A percentile compares a stretch with the other conserved stretches of the same genome.
Evolutionary conservation across 2,113 vertebrate genomes (phyloP).

Genomic region (Hiodon alosoides): DNA sequence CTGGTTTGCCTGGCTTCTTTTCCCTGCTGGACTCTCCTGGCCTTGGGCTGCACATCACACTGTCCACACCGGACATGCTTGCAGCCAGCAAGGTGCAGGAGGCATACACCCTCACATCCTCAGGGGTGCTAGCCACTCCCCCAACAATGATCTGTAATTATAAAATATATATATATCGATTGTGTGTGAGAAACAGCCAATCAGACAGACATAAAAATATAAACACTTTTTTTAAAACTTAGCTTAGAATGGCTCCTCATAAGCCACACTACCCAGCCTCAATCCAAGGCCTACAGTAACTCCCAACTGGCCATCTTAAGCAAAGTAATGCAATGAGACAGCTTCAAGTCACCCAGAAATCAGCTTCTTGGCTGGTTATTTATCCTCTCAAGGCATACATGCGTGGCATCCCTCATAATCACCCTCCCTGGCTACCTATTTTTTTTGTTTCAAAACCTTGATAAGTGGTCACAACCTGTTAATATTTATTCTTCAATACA

Average conservation of each 20-base stretch:
- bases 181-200: background rate
- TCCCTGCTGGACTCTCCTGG: background rate
- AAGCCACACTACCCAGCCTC: no score
- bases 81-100: constrained; percentile 85
- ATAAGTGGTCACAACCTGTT: no score
- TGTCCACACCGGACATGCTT: constrained; percentile 49
- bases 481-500: no score
- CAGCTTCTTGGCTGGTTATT: no score
- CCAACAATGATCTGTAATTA: constrained; percentile 80
- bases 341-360: no score
- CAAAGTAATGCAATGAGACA: no score
- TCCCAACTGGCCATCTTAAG: no score
- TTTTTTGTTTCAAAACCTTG: no score
- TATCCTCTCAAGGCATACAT: no score
- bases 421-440: no score
- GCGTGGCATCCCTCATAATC: no score
- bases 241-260: background rate
- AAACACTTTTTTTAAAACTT: background rate
- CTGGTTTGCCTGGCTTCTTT: constrained; percentile 39
- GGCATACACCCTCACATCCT: constrained; percentile 79
- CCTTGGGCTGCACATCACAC: constrained; percentile 31
- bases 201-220: background rate
- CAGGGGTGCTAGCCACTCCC: constrained; percentile 79
- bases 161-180: background rate
- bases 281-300: no score